Evolutionary conservation across 2,797 vertebrate species (phyloP), one percentile per base, ranked within the genome.

Genomic region (Phoxinus dragarum): DNA sequence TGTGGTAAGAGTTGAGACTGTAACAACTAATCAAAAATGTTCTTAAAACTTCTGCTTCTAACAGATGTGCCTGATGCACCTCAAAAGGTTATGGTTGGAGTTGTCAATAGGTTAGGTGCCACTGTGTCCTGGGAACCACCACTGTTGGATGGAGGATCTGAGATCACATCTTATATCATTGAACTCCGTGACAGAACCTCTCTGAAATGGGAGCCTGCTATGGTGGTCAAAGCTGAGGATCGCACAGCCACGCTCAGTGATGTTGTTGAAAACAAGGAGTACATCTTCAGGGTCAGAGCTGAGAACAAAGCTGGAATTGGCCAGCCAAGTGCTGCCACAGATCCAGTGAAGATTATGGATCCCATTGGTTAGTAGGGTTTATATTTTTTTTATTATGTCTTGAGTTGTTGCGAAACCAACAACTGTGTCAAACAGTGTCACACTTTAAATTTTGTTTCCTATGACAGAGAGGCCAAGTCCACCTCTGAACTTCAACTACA

Each of bases 231-330:
- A 75, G 94, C 96, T 64, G 92, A 93, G 81, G 96, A 98, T 69
- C 94, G 95, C 56, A 95, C 95, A 3, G 97, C 97, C 27, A 90
- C 90, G 0, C 90, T 99, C 19, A 98, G 95, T 9, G 98, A 99
- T 38, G 98, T 99, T 86, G 97, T 99, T 68, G 98, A 99, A 93
- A 98, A 98, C 90, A 99, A 99, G 86, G 98, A 99, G 90, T 99
- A 99, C 87, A 99, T 98, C 93, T 99, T 99, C 93, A 96, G 98
- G 89, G 96, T 98, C 86, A 95, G 97, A 90, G 98, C 98, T 68
- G 97, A 98, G 94, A 99, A 99, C 93, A 96, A 97, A 90, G 96
- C 98, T 40, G 98, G 98, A 92, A 90, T 97, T 42, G 98, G 98
- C 88, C 97, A 96, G 84, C 98, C 98, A 90, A 99, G 98, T 69